phyloP scores from a whole-genome alignment of 2,113 vertebrate genomes.

The Aphyosemion australe region DNA sequence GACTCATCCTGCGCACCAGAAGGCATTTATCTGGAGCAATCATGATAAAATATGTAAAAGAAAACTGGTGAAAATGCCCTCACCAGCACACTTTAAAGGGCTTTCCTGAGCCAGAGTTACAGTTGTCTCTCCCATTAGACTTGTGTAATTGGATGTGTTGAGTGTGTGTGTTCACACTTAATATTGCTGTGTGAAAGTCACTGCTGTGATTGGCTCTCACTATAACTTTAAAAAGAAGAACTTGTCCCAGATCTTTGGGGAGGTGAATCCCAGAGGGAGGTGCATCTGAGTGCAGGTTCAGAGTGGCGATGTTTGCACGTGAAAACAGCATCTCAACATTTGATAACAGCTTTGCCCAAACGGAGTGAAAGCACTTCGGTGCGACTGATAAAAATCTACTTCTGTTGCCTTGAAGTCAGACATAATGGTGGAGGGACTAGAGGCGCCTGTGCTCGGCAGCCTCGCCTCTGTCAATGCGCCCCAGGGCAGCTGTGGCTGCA shows the following conservation, averaged over 20 bases:
- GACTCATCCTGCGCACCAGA: not conserved
- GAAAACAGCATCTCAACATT: not conserved
- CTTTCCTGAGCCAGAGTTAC: constrained; percentile 5
- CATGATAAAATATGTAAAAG: constrained; percentile 16
- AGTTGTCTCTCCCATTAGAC: constrained; percentile 28
- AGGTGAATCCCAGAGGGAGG: not conserved
- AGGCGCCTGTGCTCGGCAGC: too few relatives aligned
- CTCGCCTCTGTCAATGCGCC: too few relatives aligned
- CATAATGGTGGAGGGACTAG: too few relatives aligned
- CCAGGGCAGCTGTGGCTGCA: too few relatives aligned
- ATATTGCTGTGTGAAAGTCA: constrained; percentile 18
- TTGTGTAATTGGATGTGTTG: constrained; percentile 37
- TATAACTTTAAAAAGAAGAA: not conserved
- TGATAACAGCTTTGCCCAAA: not conserved
- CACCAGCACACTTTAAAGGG: not conserved
- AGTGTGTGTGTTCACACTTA: constrained; percentile 10
- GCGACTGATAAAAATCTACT: too few relatives aligned
- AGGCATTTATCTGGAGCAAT: not conserved
- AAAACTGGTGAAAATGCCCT: constrained; percentile 7
- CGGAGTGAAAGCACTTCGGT: not conserved
- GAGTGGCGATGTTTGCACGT: not conserved
- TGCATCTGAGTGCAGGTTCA: too few relatives aligned
- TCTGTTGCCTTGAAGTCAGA: not conserved
- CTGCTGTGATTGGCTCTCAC: not conserved
- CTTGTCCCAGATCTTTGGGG: not conserved